phyloP scores from a whole-genome alignment of 1,140 invertebrate genomes.

The Ceratosolen solmsi region DNA sequence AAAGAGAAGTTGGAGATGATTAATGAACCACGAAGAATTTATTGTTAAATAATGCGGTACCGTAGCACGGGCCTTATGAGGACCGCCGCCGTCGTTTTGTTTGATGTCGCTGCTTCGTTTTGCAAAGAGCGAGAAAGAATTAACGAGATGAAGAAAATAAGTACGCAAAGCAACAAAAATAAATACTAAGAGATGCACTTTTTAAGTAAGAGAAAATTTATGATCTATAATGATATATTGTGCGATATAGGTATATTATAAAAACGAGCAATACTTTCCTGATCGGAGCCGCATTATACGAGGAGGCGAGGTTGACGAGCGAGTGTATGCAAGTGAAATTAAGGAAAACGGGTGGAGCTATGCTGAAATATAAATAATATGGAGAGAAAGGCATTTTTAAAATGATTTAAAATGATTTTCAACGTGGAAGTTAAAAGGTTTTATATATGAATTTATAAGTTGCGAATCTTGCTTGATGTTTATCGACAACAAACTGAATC shows the following conservation, averaged over 20 bases:
- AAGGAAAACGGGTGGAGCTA: not conserved
- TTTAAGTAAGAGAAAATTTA: conserved; percentile 39
- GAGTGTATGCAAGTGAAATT: not conserved
- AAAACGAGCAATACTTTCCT: conserved; percentile 36
- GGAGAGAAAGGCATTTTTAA: conserved; percentile 25
- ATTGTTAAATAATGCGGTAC: conserved; percentile 33
- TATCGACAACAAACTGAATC: not conserved
- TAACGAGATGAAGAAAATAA: conserved; percentile 1
- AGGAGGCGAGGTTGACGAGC: not conserved
- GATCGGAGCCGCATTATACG: not conserved
- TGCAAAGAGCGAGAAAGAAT: not conserved
- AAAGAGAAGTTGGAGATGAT: not conserved
- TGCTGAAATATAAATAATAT: conserved; percentile 1
- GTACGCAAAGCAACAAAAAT: not conserved
- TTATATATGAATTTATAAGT: conserved; percentile 24
- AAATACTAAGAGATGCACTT: not conserved
- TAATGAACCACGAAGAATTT: conserved; percentile 21
- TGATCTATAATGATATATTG: conserved; percentile 34
- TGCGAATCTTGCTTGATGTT: not conserved
- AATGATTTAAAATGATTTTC: conserved; percentile 7
- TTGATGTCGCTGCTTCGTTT: conserved; percentile 28
- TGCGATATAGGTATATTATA: conserved; percentile 29
- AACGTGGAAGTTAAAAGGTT: not conserved
- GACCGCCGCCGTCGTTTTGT: conserved; percentile 24
- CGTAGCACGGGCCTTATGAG: conserved; percentile 32